Percentiles rank a stretch among this genome's conserved stretches.
These are phyloP conservation scores for Gasterosteus nipponicus DNA, from an alignment of 2,113 vertebrate genomes.

Conservation along the genomic window DNA sequence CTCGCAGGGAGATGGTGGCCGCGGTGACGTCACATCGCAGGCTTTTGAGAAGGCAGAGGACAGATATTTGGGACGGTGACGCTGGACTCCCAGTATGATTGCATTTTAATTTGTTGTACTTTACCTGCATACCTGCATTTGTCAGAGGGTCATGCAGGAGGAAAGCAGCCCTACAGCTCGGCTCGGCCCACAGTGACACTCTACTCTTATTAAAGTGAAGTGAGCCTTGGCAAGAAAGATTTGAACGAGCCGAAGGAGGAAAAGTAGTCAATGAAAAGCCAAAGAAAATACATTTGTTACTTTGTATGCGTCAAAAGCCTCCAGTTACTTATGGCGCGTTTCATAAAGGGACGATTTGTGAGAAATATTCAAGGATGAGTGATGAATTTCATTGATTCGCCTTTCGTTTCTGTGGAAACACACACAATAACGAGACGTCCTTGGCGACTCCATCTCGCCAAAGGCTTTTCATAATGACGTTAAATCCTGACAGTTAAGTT, in stretches of 20 bases:
- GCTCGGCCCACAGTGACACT: background rate
- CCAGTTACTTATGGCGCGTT: background rate
- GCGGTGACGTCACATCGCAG: conserved; percentile 67
- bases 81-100: background rate
- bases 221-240: background rate
- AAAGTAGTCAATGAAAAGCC: background rate
- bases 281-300: background rate
- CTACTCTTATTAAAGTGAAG: background rate
- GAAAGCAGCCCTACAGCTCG: background rate
- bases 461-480: conserved; percentile 12
- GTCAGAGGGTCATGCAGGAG: background rate
- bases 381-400: conserved; percentile 9
- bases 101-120: background rate
- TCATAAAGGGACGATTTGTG: background rate
- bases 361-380: conserved; percentile 44
- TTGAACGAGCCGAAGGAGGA: background rate
- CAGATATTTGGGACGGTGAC: background rate
- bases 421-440: conserved; percentile 38
- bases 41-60: background rate
- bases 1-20: conserved; percentile 54
- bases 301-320: background rate
- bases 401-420: conserved; percentile 37
- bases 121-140: background rate
- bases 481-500: background rate
- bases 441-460: conserved; percentile 29